Conservation (phyloP, 1,140 invertebrate genomes). For the Monomorium pharaonis region DNA sequence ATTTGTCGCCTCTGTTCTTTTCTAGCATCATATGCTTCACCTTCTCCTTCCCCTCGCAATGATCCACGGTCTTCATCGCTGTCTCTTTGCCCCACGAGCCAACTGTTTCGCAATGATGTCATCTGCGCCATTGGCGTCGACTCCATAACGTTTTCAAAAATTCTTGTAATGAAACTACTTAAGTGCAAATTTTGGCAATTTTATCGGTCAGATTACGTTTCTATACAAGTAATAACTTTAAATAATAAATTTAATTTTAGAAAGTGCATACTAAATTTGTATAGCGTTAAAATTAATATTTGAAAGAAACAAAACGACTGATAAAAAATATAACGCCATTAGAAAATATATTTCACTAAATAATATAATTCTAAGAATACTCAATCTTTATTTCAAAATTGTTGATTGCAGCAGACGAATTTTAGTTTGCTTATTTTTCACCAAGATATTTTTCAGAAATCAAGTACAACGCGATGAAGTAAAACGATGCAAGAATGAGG, state of each 20-base stretch:
- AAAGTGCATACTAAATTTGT: background rate
- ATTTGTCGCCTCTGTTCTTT: constrained; percentile 36
- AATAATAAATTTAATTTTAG: background rate
- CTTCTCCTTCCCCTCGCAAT: constrained; percentile 53
- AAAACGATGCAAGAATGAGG: constrained; percentile 62
- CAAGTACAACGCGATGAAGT: constrained; percentile 58
- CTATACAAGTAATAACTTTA: background rate
- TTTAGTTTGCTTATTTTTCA: background rate
- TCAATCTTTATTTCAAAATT: background rate
- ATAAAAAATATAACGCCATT: background rate
- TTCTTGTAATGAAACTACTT: background rate
- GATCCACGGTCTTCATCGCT: constrained; percentile 68
- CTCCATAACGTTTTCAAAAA: constrained; percentile 23
- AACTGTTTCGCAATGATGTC: constrained; percentile 76
- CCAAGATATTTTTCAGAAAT: background rate
- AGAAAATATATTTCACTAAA: background rate
- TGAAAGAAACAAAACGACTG: background rate
- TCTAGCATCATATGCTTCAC: constrained; percentile 53
- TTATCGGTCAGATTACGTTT: background rate
- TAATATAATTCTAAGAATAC: background rate
- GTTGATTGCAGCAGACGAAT: background rate
- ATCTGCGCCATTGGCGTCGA: constrained; percentile 73
- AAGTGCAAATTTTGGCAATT: background rate
- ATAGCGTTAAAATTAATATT: background rate
- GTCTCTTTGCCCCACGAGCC: constrained; percentile 44